Conservation (phyloP, 2,797 vertebrate genomes). For the Acipenser ruthenus region DNA sequence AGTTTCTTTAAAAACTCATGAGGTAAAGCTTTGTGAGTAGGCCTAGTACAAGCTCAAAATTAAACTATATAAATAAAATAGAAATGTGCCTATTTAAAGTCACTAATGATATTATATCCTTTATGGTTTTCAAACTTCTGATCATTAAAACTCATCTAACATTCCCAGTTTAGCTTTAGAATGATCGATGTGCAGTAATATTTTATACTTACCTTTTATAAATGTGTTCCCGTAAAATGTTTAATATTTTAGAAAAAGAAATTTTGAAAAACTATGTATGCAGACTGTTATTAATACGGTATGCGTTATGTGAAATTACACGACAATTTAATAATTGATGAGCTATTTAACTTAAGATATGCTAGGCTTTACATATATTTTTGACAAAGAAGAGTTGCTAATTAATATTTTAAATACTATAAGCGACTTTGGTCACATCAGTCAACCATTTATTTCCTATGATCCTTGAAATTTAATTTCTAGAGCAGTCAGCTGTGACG, state of each 20-base stretch:
- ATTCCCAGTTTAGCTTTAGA: background rate
- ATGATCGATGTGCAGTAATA: background rate
- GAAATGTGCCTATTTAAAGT: no score
- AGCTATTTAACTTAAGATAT: conserved; percentile 39
- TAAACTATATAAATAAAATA: no score
- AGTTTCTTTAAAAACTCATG: no score
- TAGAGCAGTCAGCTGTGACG: conserved; percentile 52
- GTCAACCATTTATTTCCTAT: conserved; percentile 53
- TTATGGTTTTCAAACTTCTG: no score
- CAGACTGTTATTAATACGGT: conserved; percentile 39
- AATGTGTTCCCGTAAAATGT: background rate
- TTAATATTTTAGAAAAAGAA: background rate
- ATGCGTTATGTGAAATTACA: conserved; percentile 47
- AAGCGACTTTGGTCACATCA: conserved; percentile 41
- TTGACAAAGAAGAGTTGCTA: conserved; percentile 30
- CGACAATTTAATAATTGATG: conserved; percentile 50
- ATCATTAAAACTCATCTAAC: no score
- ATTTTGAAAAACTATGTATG: background rate
- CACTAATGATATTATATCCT: no score
- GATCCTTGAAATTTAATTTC: conserved; percentile 55
- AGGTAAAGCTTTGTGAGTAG: no score
- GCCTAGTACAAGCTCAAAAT: no score
- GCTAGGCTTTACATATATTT: conserved; percentile 43
- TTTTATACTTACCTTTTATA: background rate
- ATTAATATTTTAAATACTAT: conserved; percentile 53